Evolutionary conservation across 2,113 vertebrate genomes (phyloP).

Genomic region (Stomatorhinus ivindoensis): DNA sequence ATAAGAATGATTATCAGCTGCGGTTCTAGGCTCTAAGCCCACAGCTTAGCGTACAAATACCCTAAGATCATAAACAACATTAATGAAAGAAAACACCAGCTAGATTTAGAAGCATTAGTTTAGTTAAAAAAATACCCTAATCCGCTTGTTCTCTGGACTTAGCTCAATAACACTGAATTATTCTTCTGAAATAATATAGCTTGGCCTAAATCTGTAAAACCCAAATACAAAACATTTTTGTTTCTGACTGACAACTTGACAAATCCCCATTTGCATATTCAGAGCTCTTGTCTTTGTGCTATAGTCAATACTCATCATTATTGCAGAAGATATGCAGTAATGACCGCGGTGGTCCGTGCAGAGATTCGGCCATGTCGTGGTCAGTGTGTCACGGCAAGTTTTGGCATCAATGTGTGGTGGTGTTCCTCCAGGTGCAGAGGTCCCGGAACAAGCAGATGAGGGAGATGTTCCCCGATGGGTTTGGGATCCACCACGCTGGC

Average conservation of each 20-base stretch:
- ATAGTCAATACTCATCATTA: neutral
- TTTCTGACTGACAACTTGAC: neutral
- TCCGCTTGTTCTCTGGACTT: neutral
- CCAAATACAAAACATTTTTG: slow-evolving; percentile 4
- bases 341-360: neutral
- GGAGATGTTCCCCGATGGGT: slow-evolving; percentile 92
- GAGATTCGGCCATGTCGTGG: neutral
- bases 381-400: neutral
- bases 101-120: neutral
- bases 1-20: neutral
- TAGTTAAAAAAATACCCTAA: neutral
- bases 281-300: neutral
- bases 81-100: neutral
- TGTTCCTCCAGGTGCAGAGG: slow-evolving; percentile 71
- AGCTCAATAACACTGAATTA: neutral
- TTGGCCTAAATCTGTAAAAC: neutral
- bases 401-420: too few species aligned
- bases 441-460: slow-evolving; percentile 94
- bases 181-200: neutral
- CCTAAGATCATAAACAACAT: neutral
- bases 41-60: neutral
- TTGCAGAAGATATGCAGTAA: neutral
- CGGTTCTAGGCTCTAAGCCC: neutral
- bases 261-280: neutral
- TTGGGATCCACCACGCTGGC: slow-evolving; percentile 94